Evolutionary conservation across 2,113 vertebrate genomes (phyloP).

Genomic region (Cryptotis parvus): DNA sequence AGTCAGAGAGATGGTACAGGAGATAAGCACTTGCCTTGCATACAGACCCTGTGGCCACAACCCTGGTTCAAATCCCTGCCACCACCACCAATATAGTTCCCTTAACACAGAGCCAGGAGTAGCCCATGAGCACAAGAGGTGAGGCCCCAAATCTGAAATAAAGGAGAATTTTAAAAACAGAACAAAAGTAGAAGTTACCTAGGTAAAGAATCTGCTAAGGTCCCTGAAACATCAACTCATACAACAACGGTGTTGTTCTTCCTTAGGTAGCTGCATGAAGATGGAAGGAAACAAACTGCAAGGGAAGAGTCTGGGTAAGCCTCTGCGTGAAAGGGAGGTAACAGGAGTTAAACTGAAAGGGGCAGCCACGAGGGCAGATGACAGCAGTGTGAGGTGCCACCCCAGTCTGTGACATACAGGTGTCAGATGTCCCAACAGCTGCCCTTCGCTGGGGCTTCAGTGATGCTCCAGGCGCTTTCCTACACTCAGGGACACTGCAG

Average conservation of each 20-base stretch:
- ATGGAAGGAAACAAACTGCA: neutral
- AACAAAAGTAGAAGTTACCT: too few relatives aligned
- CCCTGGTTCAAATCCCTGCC: too few relatives aligned
- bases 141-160: too few relatives aligned
- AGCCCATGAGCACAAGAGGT: too few relatives aligned
- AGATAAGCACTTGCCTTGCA: too few relatives aligned
- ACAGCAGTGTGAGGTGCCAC: neutral
- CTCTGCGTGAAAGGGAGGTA: neutral
- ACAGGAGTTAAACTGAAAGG: neutral
- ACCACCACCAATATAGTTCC: too few relatives aligned
- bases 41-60: too few relatives aligned
- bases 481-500: neutral
- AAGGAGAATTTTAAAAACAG: too few relatives aligned
- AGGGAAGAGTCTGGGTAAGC: neutral
- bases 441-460: neutral
- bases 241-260: neutral
- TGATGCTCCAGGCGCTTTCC: neutral
- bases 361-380: neutral
- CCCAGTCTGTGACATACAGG: neutral
- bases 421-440: neutral
- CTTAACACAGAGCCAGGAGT: too few relatives aligned
- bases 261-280: neutral
- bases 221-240: too few relatives aligned
- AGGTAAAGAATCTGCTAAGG: too few relatives aligned
- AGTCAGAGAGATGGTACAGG: too few relatives aligned